Conservation (phyloP, 2,797 vertebrate species). For the Semotilus atromaculatus region DNA sequence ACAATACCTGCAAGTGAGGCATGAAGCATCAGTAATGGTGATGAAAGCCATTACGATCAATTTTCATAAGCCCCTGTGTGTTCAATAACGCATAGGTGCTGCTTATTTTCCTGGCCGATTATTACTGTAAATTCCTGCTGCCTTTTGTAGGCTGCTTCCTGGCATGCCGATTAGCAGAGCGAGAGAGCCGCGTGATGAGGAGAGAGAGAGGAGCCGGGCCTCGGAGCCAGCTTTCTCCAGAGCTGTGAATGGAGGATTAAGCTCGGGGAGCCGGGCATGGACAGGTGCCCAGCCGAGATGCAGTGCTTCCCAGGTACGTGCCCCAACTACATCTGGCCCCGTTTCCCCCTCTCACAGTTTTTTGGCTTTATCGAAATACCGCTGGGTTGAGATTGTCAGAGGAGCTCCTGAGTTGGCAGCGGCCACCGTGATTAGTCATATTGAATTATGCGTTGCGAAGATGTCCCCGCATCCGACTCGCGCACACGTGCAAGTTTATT, state of each 20-base stretch:
- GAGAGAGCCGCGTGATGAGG: conserved; percentile 46
- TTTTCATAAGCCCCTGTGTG: conserved; percentile 65
- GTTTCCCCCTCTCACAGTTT: conserved; percentile 61
- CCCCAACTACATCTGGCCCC: conserved; percentile 41
- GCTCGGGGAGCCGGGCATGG: conserved; percentile 56
- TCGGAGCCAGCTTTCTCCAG: conserved; percentile 56
- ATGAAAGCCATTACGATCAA: conserved; percentile 68
- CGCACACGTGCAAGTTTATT: conserved; percentile 43
- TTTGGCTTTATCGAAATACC: conserved; percentile 82
- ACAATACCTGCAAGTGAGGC: conserved; percentile 62
- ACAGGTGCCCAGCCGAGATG: conserved; percentile 63
- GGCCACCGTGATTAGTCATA: conserved; percentile 83
- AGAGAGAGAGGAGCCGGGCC: conserved; percentile 49
- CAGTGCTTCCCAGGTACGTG: conserved; percentile 67
- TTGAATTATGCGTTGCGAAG: conserved; percentile 83
- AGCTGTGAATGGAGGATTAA: conserved; percentile 68
- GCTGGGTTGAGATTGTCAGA: conserved; percentile 79
- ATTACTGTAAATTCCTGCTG: conserved; percentile 65
- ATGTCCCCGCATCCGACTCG: conserved; percentile 61
- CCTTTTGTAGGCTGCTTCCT: conserved; percentile 57
- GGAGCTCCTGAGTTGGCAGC: conserved; percentile 76
- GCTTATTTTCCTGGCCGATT: conserved; percentile 61
- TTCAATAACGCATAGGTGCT: conserved; percentile 65
- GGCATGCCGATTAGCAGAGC: conserved; percentile 54
- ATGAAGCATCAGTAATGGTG: conserved; percentile 57